Percentiles rank a stretch among this genome's conserved stretches.
phyloP scores from a whole-genome alignment of 2,797 vertebrate genomes.

The Forpus xanthops region DNA sequence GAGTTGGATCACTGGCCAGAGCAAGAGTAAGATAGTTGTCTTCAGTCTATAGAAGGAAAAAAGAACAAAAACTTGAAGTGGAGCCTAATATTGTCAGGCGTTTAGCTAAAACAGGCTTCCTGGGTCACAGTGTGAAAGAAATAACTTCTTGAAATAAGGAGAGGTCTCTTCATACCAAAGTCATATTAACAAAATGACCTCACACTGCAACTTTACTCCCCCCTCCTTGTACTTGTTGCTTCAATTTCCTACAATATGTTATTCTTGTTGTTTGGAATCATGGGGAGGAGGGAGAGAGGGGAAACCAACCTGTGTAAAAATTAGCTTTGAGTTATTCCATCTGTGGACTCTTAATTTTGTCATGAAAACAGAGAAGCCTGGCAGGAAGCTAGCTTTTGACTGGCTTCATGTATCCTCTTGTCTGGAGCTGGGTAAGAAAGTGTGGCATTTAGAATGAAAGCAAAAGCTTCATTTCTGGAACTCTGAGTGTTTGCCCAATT shows the following conservation, averaged over 20 bases:
- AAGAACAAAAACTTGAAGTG: not conserved
- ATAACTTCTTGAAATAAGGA: not conserved
- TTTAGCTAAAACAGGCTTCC: not conserved
- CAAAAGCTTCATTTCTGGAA: conserved; percentile 78
- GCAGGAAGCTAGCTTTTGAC: conserved; percentile 79
- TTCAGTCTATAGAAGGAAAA: not conserved
- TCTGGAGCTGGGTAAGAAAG: conserved; percentile 81
- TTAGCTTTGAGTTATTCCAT: conserved; percentile 84
- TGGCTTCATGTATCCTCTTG: conserved; percentile 81
- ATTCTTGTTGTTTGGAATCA: conserved; percentile 68
- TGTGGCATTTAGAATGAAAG: conserved; percentile 81
- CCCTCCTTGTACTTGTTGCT: conserved; percentile 61
- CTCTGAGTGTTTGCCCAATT: conserved; percentile 82
- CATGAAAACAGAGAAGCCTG: conserved; percentile 82
- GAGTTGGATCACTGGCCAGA: not conserved
- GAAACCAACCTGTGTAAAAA: conserved; percentile 81
- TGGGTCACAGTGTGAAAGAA: not conserved
- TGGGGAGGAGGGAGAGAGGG: conserved; percentile 57
- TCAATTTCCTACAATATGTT: conserved; percentile 77
- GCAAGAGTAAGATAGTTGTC: not conserved
- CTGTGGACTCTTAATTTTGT: conserved; percentile 84
- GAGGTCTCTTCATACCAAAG: not conserved
- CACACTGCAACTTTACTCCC: conserved; percentile 35
- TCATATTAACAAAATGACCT: conserved; percentile 38
- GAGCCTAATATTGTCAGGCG: not conserved